Evolutionary conservation across 2,113 vertebrate genomes (phyloP), one percentile per base, ranked within the genome.

Genomic region (Aegotheles bennettii): DNA sequence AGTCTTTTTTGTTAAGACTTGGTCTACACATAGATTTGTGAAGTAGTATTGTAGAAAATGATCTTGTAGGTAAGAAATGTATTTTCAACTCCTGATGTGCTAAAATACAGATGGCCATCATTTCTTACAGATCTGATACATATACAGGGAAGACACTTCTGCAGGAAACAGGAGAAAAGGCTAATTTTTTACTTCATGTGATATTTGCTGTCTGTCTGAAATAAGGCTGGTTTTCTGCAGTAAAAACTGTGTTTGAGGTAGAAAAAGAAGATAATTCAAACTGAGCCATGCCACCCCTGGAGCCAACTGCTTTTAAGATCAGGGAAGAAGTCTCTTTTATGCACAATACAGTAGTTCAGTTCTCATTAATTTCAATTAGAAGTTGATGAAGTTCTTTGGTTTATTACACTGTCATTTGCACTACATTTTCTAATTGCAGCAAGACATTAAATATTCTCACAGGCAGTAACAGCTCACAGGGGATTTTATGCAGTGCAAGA

Each of bases 341-440:
- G 90, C 92, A 84, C n/a, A 84, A 29, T 84, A 84, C 71, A 96
- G 68, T 79, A 88, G 81, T 90, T 96, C 83, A 70, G 43, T 88
- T 96, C 91, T 96, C 96, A 86, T 95, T 93, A 90, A 95, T 95
- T 94, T 94, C 94, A 81, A 96, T 97, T 97, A 95, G 91, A 97
- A 95, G 80, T 90, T 97, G 96, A 97, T 97, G 94, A 97, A 97
- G 87, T 97, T 97, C 95, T 96, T 96, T 96, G 94, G 94, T 95
- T 97, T 97, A 95, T 94, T 89, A 89, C 33, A 3, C 57, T 94
- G 94, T 93, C 94, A 94, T 94, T 97, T 96, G 81, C 42, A 85
- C 82, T 93, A 71, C 88, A 89, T 94, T 97, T 98, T 97, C 88
- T 87, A 96, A 84, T 65, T 96, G 94, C 92, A 95, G 85, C 91